Evolutionary conservation across 2,888 invertebrate species (phyloP).

Genomic region (Stenichneumon culpator): DNA sequence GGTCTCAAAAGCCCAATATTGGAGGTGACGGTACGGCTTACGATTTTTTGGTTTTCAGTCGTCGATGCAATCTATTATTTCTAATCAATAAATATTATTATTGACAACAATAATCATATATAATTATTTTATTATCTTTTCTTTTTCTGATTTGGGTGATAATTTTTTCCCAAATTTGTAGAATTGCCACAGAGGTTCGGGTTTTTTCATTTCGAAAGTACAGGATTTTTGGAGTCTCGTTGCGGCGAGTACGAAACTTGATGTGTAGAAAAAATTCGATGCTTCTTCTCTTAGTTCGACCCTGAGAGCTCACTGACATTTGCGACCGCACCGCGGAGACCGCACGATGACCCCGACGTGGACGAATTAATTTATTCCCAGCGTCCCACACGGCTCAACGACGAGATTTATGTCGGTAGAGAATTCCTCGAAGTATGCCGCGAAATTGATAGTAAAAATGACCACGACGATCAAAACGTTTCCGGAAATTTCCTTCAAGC

Average conservation of each 20-base stretch:
- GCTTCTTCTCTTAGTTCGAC: background rate
- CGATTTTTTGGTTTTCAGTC: no score
- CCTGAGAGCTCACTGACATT: slow-evolving; percentile 49
- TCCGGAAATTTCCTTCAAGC: background rate
- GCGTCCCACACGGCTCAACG: background rate
- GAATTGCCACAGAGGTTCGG: no score
- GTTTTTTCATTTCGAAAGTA: no score
- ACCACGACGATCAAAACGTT: background rate
- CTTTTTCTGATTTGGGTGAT: no score
- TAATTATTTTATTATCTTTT: no score
- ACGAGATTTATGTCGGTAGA: slow-evolving; percentile 1
- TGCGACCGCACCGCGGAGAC: background rate
- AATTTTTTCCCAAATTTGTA: no score
- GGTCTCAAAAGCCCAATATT: no score
- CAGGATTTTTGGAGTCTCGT: background rate
- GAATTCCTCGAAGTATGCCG: background rate
- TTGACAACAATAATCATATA: no score
- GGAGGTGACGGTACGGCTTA: no score
- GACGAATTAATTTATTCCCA: background rate
- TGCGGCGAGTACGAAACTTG: background rate
- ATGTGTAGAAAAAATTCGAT: background rate
- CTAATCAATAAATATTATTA: no score
- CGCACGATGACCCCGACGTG: background rate
- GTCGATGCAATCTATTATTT: no score
- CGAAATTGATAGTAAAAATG: background rate